Evolutionary conservation across 2,888 invertebrate genomes (phyloP).

Genomic region (Lasioglossum morio): DNA sequence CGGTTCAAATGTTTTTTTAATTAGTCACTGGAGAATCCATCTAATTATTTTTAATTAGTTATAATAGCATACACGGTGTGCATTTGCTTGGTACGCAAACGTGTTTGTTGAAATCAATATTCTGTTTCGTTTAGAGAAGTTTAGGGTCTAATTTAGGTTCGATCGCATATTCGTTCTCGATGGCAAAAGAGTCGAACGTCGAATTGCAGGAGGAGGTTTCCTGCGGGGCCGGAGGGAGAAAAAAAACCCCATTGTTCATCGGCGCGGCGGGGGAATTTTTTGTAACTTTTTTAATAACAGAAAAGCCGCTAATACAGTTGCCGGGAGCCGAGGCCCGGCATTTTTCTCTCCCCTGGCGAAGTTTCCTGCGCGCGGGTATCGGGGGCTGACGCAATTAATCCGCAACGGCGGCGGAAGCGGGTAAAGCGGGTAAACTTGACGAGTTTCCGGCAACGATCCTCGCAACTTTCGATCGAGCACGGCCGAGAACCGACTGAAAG

Average conservation of each 20-base stretch:
- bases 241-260: not conserved
- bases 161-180: not conserved
- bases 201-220: not conserved
- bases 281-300: slow-evolving; percentile 27
- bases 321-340: not conserved
- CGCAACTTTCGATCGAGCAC: slow-evolving; percentile 12
- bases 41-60: not conserved
- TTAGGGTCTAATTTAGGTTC: not conserved
- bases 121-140: not conserved
- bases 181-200: not conserved
- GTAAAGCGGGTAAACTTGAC: slow-evolving; percentile 16
- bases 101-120: not conserved
- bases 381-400: slow-evolving; percentile 28
- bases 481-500: not conserved
- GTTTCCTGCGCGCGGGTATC: not conserved
- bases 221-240: not conserved
- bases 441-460: slow-evolving; percentile 27
- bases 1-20: not conserved
- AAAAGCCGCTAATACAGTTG: slow-evolving; percentile 21
- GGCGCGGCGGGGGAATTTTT: not conserved
- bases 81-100: no score
- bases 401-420: not conserved
- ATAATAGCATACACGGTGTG: not conserved
- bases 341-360: slow-evolving; percentile 6
- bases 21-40: not conserved